A percentile compares a stretch with the other conserved stretches of the same genome.
Conservation (phyloP, 1,140 invertebrate genomes). For the Cydia amplana region DNA sequence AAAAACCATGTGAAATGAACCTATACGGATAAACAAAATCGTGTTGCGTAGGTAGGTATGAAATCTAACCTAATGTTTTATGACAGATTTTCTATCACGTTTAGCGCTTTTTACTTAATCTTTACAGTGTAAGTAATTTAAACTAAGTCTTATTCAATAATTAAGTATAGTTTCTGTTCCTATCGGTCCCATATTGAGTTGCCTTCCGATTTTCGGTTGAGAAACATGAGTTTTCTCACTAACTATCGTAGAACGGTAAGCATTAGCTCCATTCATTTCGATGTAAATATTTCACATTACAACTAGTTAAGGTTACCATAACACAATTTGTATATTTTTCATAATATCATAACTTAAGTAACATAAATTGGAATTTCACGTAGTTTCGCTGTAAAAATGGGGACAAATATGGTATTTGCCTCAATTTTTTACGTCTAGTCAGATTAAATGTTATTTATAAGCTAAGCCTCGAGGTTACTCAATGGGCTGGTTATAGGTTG, state of each 20-base stretch:
- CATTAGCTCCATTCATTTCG: conserved; percentile 35
- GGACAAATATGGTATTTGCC: conserved; percentile 57
- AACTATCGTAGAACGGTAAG: conserved; percentile 35
- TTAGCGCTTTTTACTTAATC: conserved; percentile 23
- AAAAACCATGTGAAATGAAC: background rate
- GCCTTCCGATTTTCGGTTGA: background rate
- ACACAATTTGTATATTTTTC: conserved; percentile 74
- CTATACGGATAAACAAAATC: background rate
- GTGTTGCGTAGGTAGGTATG: conserved; percentile 10
- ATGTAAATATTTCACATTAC: conserved; percentile 58
- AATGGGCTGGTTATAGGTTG: conserved; percentile 39
- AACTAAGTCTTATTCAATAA: conserved; percentile 6
- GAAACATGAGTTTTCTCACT: conserved; percentile 53
- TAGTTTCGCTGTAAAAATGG: conserved; percentile 65
- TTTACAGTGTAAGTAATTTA: conserved; percentile 20
- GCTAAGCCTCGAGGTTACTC: conserved; percentile 49
- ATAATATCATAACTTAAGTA: conserved; percentile 54
- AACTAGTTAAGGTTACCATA: conserved; percentile 65
- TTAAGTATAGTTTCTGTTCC: background rate
- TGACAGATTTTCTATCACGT: conserved; percentile 28
- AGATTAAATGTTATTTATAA: conserved; percentile 62
- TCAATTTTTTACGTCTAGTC: conserved; percentile 73
- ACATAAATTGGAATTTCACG: conserved; percentile 43
- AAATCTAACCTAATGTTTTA: conserved; percentile 12
- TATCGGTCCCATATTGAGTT: background rate